Evolutionary conservation across 2,888 invertebrate species (phyloP).

Genomic region (Andrena bucephala): DNA sequence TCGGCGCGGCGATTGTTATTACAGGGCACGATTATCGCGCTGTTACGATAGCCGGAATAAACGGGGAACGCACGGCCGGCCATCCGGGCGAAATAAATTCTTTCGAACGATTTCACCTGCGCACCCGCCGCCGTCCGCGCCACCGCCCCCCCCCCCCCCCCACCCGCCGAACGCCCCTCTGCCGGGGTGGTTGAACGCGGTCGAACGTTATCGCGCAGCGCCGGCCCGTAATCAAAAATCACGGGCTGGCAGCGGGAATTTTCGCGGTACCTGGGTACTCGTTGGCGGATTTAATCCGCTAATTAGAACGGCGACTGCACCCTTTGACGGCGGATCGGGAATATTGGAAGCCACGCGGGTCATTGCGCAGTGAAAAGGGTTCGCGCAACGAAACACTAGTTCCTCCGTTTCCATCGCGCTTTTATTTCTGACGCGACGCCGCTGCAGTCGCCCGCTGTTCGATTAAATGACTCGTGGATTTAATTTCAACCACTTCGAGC

Average conservation of each 20-base stretch:
- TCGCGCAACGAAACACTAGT: conserved; percentile 27
- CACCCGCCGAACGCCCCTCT: neutral
- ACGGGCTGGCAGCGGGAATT: conserved; percentile 59
- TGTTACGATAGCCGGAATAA: conserved; percentile 64
- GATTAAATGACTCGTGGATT: conserved; percentile 40
- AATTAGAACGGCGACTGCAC: conserved; percentile 65
- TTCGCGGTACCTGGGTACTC: conserved; percentile 41
- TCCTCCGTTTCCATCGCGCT: conserved; percentile 12
- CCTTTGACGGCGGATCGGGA: conserved; percentile 56
- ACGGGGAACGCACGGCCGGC: conserved; percentile 54
- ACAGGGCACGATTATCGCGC: conserved; percentile 70
- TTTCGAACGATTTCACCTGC: conserved; percentile 71
- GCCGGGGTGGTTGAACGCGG: conserved; percentile 13
- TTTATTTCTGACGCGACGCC: neutral
- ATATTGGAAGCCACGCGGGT: conserved; percentile 42
- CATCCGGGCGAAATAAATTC: conserved; percentile 67
- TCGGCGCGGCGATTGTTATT: conserved; percentile 70
- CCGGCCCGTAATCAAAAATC: conserved; percentile 70
- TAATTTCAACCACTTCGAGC: conserved; percentile 18
- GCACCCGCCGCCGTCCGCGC: neutral
- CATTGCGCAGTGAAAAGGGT: conserved; percentile 14
- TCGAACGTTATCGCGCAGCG: conserved; percentile 60
- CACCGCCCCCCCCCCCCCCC: neutral
- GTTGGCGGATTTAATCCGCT: conserved; percentile 68
- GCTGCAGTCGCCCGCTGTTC: neutral